Evolutionary conservation across 2,797 vertebrate genomes (phyloP).

Genomic region (Bryconaethiops microstoma): DNA sequence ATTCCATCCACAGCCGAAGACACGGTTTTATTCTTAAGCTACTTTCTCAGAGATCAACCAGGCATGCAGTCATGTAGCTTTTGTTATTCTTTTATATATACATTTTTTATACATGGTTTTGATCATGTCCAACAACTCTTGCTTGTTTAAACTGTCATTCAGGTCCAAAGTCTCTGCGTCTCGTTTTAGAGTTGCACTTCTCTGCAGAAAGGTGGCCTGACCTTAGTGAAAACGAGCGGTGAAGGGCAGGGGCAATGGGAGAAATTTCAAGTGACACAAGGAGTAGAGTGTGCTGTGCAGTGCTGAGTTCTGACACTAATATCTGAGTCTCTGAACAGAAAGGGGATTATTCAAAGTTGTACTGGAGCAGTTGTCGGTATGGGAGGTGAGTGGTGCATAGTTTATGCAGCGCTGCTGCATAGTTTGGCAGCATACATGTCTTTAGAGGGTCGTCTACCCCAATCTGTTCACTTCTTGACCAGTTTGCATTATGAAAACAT

Average conservation of each 20-base stretch:
- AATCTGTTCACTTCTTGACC: too few species aligned
- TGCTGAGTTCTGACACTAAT: neutral
- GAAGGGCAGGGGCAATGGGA: neutral
- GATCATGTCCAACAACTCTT: neutral
- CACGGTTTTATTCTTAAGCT: too few species aligned
- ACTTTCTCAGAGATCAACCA: too few species aligned
- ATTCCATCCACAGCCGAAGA: neutral
- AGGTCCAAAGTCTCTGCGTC: neutral
- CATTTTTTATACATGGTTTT: too few species aligned
- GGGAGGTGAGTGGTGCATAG: neutral
- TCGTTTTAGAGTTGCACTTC: neutral
- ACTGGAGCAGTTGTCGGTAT: neutral
- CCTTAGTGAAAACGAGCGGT: neutral
- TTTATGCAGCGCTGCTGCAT: neutral
- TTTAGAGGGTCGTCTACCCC: neutral
- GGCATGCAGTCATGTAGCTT: too few species aligned
- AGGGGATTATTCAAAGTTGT: neutral
- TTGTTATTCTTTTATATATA: too few species aligned
- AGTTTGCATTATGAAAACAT: too few species aligned
- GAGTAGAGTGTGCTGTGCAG: neutral
- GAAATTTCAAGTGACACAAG: neutral
- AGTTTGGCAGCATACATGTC: neutral
- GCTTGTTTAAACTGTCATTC: slow-evolving; percentile 1
- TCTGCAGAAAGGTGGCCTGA: neutral
- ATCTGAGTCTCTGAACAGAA: neutral